phyloP scores from a whole-genome alignment of 2,797 vertebrate species.

The Choloepus didactylus region DNA sequence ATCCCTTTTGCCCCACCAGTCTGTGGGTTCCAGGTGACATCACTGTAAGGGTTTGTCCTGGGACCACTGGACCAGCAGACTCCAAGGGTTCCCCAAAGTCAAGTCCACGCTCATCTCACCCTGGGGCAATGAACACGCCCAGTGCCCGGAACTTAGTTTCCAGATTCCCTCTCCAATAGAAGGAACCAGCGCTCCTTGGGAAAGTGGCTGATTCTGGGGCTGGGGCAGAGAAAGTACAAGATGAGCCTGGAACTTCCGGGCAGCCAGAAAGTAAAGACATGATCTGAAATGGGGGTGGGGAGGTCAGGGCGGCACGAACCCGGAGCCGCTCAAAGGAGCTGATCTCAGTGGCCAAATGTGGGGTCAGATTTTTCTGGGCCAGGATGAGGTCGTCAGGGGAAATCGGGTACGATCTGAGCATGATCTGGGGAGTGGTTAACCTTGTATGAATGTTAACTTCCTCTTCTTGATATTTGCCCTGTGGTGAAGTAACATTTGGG shows the following conservation, averaged over 20 bases:
- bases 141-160: fast-evolving
- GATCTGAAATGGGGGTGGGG: not conserved
- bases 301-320: not conserved
- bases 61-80: not conserved
- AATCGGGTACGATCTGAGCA: no score
- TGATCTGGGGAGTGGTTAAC: not conserved
- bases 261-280: no score
- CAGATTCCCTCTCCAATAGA: not conserved
- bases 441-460: not conserved
- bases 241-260: not conserved
- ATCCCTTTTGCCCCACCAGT: not conserved
- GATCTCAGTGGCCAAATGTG: not conserved
- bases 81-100: not conserved
- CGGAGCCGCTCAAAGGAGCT: no score
- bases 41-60: not conserved
- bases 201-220: no score
- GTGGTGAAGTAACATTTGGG: not conserved
- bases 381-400: not conserved
- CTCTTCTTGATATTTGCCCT: no score
- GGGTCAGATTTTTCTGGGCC: not conserved
- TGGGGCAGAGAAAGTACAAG: not conserved
- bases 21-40: not conserved
- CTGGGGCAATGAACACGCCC: not conserved
- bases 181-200: fast-evolving
- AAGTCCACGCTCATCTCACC: not conserved